Base-by-base conservation (phyloP, 1,140 invertebrate species). In the Tetragonula clypearis region DNA sequence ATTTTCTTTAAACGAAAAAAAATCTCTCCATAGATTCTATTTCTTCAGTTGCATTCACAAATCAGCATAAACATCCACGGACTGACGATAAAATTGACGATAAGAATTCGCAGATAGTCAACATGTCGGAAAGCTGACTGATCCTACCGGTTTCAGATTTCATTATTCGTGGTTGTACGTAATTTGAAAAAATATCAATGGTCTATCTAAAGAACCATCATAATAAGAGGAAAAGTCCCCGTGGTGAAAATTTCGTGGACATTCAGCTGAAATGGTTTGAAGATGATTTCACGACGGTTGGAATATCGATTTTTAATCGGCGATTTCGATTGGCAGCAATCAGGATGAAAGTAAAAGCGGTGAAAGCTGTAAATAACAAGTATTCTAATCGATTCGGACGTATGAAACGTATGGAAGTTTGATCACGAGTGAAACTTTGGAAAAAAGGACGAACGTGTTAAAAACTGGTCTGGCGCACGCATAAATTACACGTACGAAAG, bases 401-500 rank as follows among this genome's bases (percentile, higher is more conserved):
- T 12, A 17, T 1, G 9, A 26, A 17, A 11, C 6, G 41, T 19
- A 26, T 76, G 55, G 9, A 68, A 81, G 14, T 82, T 82, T 74
- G 11, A 19, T 6, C 17, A 26, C 17, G 11, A 26, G 69, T 81
- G 79, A 82, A 76, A 66, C 30, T 49, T 75, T 35, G 56, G 74
- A 21, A 75, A 75, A 79, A 66, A 56, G 53, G 19, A 30, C n/a
- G 58, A 17, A 35, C 30, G 41, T 17, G 14, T 76, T 76, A 55
- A 53, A 75, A 82, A 79, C 77, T 73, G 41, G 53, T 35, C n/a
- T 84, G 58, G 41, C 58, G 0, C 15, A 81, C 78, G 74, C 83
- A 88, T 88, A 71, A 85, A 88, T 88, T 88, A 88, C 68, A 41
- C 55, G 72, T 77, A 23, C 66, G 55, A 62, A 19, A 21, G 66